Conservation (phyloP, 2,113 vertebrate species). For the Illadopsis cleaveri region DNA sequence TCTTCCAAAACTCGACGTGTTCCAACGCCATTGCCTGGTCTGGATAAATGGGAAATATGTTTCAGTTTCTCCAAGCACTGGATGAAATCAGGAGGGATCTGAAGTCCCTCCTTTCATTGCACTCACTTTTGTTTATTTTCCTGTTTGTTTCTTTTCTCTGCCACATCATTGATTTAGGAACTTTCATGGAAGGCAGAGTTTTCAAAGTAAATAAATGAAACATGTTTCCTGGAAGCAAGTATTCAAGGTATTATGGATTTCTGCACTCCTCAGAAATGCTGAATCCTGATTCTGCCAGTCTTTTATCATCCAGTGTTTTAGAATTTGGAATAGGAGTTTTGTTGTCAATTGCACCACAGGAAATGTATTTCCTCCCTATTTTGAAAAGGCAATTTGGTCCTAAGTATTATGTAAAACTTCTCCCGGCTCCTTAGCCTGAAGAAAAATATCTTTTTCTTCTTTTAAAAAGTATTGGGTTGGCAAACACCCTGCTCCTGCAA, state of each 20-base stretch:
- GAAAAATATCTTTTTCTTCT: background rate
- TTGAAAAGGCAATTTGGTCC: background rate
- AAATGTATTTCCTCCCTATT: background rate
- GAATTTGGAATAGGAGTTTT: background rate
- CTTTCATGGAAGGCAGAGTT: background rate
- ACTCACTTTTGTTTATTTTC: background rate
- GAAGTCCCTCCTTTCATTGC: background rate
- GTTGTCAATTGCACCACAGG: background rate
- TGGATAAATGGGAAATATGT: background rate
- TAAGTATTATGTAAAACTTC: background rate
- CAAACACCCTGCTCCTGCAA: background rate
- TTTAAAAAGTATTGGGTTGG: background rate
- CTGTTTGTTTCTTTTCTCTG: background rate
- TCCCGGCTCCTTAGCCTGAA: background rate
- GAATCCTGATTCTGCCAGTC: background rate
- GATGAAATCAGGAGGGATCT: background rate
- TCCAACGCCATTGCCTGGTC: background rate
- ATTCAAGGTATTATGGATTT: background rate
- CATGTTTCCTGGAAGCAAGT: accelerated
- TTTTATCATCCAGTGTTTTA: background rate
- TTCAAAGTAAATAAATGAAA: background rate
- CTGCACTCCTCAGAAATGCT: background rate
- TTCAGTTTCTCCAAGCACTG: background rate
- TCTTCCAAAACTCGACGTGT: background rate
- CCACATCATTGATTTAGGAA: background rate